Base-by-base conservation (phyloP, 2,113 vertebrate species). In the Chaetorhynchus papuensis region DNA sequence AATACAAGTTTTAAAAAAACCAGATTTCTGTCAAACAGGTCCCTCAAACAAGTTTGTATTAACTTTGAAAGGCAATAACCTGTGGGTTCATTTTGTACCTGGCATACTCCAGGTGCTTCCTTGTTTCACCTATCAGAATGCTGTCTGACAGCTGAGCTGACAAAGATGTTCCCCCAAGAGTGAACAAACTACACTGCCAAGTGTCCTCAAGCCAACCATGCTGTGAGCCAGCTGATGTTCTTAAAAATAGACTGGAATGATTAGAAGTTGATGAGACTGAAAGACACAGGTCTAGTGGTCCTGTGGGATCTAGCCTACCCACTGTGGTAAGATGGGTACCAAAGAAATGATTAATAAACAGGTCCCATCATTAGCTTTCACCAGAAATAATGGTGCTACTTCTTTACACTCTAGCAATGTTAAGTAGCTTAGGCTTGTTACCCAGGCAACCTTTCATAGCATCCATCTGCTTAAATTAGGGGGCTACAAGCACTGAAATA, bases 391-490 rank as follows among this genome's bases (percentile, higher is more conserved):
- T 39, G 26, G 44, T 83, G 70, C 70, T 78, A 56, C 41, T 53
- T 85, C 77, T 87, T 79, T 70, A 70, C 31, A 22, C 11, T 87
- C 47, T 37, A 8, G 44, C 76, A 63, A 14, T 42, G 75, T 70
- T 75, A 66, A 82, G 33, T 79, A 92, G 70, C 42, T 82, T 41
- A 82, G 37, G 60, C 78, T 87, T 79, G 83, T 95, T 93, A 83
- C 87, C 26, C 1, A 59, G 71, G 70, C 66, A 92, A 93, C 83
- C 28, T 90, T 90, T 94, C 57, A 72, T 12, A 86, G 76, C 61
- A 89, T 79, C 64, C 66, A 80, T 83, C 66, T 83, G 87, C 76
- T 83, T 93, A 59, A 82, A 92, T 92, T 82, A 92, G 74, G 65
- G 42, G 60, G 35, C 42, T 92, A 15, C 65, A 70, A 65, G 54